Evolutionary conservation across 1,140 invertebrate species (phyloP), one percentile per base, ranked within the genome.

Genomic region (Plutomurus gul): DNA sequence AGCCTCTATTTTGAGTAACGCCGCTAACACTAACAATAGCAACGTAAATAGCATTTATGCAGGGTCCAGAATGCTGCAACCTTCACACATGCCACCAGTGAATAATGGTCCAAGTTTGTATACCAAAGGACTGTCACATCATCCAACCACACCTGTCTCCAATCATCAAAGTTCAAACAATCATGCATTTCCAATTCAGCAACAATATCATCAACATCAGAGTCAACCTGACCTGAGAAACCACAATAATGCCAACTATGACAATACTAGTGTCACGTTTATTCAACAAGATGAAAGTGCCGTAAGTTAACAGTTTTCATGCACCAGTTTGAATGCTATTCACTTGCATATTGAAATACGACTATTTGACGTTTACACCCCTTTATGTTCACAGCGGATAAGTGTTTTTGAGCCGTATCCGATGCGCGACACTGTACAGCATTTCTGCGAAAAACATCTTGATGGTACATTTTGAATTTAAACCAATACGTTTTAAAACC

Each of bases 381-480:
- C 43, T 25, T 75, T 70, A 77, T 81, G 22, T 75, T 81, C 85
- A 37, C 90, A 94, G 87, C 88, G 93, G 76, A 94, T 94, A 85
- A 94, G 92, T 84, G 93, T 94, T 30, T 95, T 95, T 87, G 93
- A 95, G 85, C 93, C 93, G 10, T 95, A 93, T 86, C 93, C 91
- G 70, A 94, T 94, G 93, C 86, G 93, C 30, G 95, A 96, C 86
- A 95, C 95, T 1, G 93, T 96, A 18, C 94, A 96, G 85, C 94
- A 96, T 87, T 97, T 97, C 87, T 96, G 95, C 88, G 94, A 96
- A 86, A 96, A 96, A 87, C 95, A 97, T 87, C 88, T 96, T 77
- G 91, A 94, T 83, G 96, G 95, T 86, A 56, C 43, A 47, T 8
- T 6, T 10, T 47, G n/a, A 10, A n/a, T 8, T n/a, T n/a, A n/a